Conservation (phyloP, 2,113 vertebrate species). For the Pandion haliaetus region DNA sequence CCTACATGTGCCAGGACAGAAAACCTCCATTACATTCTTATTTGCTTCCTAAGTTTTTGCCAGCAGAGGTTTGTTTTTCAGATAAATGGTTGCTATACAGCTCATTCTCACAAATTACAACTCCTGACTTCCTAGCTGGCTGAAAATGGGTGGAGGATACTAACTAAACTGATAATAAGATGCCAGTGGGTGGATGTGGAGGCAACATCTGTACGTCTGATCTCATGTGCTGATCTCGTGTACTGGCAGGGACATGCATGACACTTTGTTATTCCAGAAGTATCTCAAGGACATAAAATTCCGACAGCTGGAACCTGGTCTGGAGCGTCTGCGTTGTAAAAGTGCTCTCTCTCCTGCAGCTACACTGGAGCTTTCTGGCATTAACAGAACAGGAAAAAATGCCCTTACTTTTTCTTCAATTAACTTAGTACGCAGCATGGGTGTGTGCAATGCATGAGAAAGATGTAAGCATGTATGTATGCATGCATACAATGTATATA, state of each 20-base stretch:
- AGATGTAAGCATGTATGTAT: no score
- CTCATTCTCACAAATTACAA: conserved; percentile 55
- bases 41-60: neutral
- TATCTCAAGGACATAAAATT: conserved; percentile 64
- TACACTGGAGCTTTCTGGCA: conserved; percentile 12
- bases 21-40: neutral
- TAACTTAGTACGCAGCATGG: neutral
- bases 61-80: conserved; percentile 59
- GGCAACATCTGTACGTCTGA: conserved; percentile 66
- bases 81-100: conserved; percentile 64
- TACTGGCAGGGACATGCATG: conserved; percentile 57
- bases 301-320: conserved; percentile 64
- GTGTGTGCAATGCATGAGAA: neutral
- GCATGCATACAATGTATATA: neutral
- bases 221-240: conserved; percentile 69
- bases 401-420: neutral
- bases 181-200: conserved; percentile 65
- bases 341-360: conserved; percentile 9
- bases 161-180: conserved; percentile 54
- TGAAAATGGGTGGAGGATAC: conserved; percentile 50
- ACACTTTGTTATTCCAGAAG: conserved; percentile 68
- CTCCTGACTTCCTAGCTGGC: conserved; percentile 51
- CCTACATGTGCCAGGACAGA: neutral
- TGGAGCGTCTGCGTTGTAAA: conserved; percentile 11
- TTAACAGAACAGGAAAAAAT: neutral